These are phyloP conservation scores for Bradypodion ventrale DNA, from an alignment of 2,797 vertebrate genomes.

Conservation along the genomic window DNA sequence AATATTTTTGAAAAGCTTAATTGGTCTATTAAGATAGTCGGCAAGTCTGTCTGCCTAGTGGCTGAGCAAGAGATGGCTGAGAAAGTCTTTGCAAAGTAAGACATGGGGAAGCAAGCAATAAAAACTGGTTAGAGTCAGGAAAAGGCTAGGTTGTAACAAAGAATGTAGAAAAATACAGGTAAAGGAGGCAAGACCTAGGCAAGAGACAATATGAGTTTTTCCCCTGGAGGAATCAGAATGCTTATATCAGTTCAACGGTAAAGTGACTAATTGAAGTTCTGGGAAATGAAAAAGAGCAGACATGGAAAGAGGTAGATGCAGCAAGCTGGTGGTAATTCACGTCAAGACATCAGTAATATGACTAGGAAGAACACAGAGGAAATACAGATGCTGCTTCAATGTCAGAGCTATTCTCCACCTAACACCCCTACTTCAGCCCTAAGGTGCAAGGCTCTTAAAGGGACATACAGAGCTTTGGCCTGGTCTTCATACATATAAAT, in stretches of 20 bases:
- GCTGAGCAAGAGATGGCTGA: no score
- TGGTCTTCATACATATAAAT: neutral
- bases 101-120: neutral
- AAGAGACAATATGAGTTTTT: neutral
- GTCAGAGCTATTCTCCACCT: neutral
- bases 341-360: neutral
- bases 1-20: neutral
- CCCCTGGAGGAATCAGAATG: neutral
- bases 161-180: neutral
- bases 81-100: neutral
- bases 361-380: neutral
- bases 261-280: neutral
- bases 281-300: neutral
- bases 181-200: neutral
- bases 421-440: neutral
- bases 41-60: neutral
- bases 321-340: neutral
- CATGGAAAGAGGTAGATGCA: neutral
- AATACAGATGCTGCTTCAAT: neutral
- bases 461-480: neutral
- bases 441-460: neutral
- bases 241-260: neutral
- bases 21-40: neutral
- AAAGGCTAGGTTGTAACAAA: neutral
- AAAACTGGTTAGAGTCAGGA: neutral